Conservation (phyloP, 2,888 invertebrate species). For the Campaea margaritaria region DNA sequence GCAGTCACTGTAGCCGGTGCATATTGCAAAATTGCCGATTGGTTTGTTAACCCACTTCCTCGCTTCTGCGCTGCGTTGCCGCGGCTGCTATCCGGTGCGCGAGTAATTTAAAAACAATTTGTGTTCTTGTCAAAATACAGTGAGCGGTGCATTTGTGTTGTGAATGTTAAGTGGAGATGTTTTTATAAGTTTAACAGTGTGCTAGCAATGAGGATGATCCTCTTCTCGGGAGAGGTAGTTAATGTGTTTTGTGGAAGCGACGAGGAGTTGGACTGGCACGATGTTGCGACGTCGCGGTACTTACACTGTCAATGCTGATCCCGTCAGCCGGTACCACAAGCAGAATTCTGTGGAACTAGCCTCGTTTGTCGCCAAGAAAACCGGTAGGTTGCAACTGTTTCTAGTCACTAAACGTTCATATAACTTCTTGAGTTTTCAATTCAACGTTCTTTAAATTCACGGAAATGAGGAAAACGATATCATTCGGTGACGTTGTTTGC, state of each 20-base stretch:
- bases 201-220: slow-evolving; percentile 39
- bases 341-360: slow-evolving; percentile 56
- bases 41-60: slow-evolving; percentile 76
- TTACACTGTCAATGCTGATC: slow-evolving; percentile 76
- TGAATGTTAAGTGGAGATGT: slow-evolving; percentile 32
- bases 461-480: not conserved
- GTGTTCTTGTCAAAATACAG: slow-evolving; percentile 39
- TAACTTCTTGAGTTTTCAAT: not conserved
- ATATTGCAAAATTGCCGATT: slow-evolving; percentile 76
- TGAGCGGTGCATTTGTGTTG: slow-evolving; percentile 43
- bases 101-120: slow-evolving; percentile 64
- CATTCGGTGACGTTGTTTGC: slow-evolving; percentile 13
- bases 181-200: slow-evolving; percentile 28
- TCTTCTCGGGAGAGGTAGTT: slow-evolving; percentile 19
- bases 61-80: slow-evolving; percentile 53
- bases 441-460: slow-evolving; percentile 8
- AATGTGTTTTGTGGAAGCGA: slow-evolving; percentile 37
- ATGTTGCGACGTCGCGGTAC: slow-evolving; percentile 79
- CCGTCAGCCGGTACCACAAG: slow-evolving; percentile 57
- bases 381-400: slow-evolving; percentile 54
- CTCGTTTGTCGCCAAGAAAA: slow-evolving; percentile 58
- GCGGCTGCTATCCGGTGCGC: slow-evolving; percentile 58
- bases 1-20: slow-evolving; percentile 67
- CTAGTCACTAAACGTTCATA: not conserved
- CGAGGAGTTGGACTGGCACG: slow-evolving; percentile 46